Conservation (phyloP, 2,888 invertebrate genomes). For the Tipula helvola region DNA sequence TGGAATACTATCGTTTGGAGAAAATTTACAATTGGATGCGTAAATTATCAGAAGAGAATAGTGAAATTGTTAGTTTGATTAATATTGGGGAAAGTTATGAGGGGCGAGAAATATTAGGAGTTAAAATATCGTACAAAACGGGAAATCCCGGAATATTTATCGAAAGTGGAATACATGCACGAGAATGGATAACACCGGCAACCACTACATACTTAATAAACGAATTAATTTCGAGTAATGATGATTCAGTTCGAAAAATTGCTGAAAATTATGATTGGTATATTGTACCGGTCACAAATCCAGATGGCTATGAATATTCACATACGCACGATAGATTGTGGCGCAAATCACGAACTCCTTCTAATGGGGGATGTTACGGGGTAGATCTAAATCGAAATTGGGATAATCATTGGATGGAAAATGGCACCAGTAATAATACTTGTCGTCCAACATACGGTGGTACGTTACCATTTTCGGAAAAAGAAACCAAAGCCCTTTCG, state of each 20-base stretch:
- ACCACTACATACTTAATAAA: conserved; percentile 39
- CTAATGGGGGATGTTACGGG: conserved; percentile 41
- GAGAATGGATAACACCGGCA: conserved; percentile 42
- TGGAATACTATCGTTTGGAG: conserved; percentile 17
- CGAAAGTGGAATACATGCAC: conserved; percentile 27
- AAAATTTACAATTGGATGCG: conserved; percentile 41
- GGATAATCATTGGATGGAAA: conserved; percentile 51
- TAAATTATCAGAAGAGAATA: conserved; percentile 32
- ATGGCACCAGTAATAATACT: conserved; percentile 43
- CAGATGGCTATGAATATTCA: conserved; percentile 57
- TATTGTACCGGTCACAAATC: conserved; percentile 55
- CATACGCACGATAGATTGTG: conserved; percentile 46
- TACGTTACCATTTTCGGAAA: conserved; percentile 53
- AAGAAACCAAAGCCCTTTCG: conserved; percentile 44
- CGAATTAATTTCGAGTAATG: conserved; percentile 35
- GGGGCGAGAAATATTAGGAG: conserved; percentile 36
- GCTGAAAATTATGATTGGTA: conserved; percentile 46
- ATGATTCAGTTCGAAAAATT: conserved; percentile 30
- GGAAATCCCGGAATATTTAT: conserved; percentile 31
- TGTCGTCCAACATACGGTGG: conserved; percentile 56
- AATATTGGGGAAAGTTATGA: conserved; percentile 37
- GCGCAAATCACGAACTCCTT: conserved; percentile 50
- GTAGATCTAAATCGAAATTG: conserved; percentile 71
- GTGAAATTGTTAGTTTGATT: conserved; percentile 35
- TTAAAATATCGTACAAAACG: conserved; percentile 18